Evolutionary conservation across 2,797 vertebrate species (phyloP).

Genomic region (Thripadectes ignobilis): DNA sequence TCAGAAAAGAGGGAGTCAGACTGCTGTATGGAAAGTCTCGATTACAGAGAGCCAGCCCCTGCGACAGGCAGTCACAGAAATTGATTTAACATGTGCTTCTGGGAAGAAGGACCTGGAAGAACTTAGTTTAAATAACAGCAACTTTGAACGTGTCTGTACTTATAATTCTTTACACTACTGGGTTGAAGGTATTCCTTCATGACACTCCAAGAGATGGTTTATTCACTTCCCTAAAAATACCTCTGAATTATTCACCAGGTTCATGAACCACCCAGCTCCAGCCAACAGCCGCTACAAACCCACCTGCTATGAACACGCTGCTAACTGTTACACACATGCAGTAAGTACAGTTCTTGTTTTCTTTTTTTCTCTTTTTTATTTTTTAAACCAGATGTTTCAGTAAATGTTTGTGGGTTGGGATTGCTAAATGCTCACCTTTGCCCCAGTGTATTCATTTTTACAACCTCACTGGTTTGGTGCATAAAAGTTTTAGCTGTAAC

Average conservation of each 20-base stretch:
- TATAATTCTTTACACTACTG: accelerated
- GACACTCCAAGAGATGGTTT: not conserved
- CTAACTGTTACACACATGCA: constrained; percentile 98
- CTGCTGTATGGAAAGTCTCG: not conserved
- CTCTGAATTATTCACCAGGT: constrained; percentile 79
- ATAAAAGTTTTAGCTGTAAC: not conserved
- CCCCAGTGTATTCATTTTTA: not conserved
- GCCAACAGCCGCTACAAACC: constrained; percentile 97
- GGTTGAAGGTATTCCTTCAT: not conserved
- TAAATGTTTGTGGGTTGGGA: not conserved
- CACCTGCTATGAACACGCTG: constrained; percentile 96
- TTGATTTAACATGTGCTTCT: not conserved
- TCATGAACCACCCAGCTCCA: constrained; percentile 95
- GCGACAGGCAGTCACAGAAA: not conserved
- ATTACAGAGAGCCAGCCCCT: not conserved
- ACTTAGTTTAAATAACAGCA: not conserved
- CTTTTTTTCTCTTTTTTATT: no score
- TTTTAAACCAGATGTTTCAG: not conserved
- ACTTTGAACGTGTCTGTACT: not conserved
- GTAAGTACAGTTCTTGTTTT: constrained; percentile 75
- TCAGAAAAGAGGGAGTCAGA: not conserved
- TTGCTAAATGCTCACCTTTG: not conserved
- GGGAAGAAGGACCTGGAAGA: not conserved
- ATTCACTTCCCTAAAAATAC: not conserved
- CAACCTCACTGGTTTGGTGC: not conserved